phyloP scores from a whole-genome alignment of 2,888 invertebrate genomes.

The Diachrysia chrysitis region DNA sequence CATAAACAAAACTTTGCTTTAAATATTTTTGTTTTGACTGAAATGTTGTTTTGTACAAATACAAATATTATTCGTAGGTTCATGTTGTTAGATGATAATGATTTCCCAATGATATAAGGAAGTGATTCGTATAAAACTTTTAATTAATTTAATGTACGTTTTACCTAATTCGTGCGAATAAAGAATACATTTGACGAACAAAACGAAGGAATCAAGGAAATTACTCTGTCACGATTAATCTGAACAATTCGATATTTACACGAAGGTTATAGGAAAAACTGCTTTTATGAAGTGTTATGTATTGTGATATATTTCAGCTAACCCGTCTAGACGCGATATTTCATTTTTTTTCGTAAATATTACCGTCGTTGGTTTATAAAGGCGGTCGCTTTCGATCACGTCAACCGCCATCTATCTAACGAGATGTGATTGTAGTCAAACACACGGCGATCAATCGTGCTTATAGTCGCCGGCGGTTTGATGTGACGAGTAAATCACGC shows the following conservation, averaged over 20 bases:
- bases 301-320: not conserved
- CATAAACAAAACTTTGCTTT: not conserved
- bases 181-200: no score
- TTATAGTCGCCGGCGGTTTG: constrained; percentile 40
- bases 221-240: constrained; percentile 6
- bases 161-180: not conserved
- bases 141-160: no score
- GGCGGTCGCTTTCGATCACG: constrained; percentile 35
- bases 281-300: not conserved
- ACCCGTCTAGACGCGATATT: constrained; percentile 27
- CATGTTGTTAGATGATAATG: no score
- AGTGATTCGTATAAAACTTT: constrained; percentile 5
- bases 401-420: constrained; percentile 51
- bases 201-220: no score
- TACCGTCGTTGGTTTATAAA: constrained; percentile 37
- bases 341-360: constrained; percentile 31
- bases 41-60: not conserved
- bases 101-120: constrained; percentile 3
- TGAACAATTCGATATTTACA: not conserved
- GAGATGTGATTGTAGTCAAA: constrained; percentile 56
- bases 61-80: no score
- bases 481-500: constrained; percentile 55
- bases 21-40: not conserved
- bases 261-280: constrained; percentile 23
- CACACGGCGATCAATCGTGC: constrained; percentile 52